Percentiles rank a stretch among this genome's conserved stretches.
These are phyloP conservation scores for Berghia stephanieae DNA, from an alignment of 1,140 invertebrate species.

Conservation along the genomic window DNA sequence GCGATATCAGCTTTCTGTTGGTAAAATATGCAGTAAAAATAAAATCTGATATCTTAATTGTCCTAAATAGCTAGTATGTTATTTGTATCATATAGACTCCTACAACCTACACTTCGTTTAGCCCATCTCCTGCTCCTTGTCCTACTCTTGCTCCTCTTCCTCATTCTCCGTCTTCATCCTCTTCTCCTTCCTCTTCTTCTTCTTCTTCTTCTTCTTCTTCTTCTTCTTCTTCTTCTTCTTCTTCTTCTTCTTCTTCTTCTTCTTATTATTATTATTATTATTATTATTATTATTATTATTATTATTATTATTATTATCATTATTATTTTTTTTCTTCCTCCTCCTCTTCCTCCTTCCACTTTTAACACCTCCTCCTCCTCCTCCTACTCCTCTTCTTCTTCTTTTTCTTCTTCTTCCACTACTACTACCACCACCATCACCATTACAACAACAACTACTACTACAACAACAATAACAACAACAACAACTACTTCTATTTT, in stretches of 20 bases:
- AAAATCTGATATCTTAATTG: too few relatives aligned
- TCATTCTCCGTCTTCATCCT: too few relatives aligned
- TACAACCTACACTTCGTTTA: too few relatives aligned
- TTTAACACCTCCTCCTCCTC: background rate
- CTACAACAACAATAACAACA: background rate
- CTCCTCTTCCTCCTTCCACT: background rate
- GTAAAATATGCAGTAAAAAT: too few relatives aligned
- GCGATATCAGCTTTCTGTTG: conserved; percentile 63
- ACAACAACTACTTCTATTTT: too few relatives aligned
- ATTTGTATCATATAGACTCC: too few relatives aligned
- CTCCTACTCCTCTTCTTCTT: background rate
- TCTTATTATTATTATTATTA: background rate
- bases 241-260: conserved; percentile 26
- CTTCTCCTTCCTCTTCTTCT: conserved; percentile 5
- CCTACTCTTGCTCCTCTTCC: too few relatives aligned
- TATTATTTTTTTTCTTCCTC: background rate
- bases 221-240: conserved; percentile 28
- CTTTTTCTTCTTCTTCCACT: too few relatives aligned
- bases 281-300: conserved; percentile 15
- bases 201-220: conserved; percentile 22
- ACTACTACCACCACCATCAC: too few relatives aligned
- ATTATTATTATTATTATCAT: background rate
- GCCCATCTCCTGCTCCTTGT: too few relatives aligned
- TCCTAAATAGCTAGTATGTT: too few relatives aligned
- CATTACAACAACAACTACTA: too few relatives aligned